phyloP scores from a whole-genome alignment of 1,140 invertebrate genomes.

The Amphibalanus amphitrite region DNA sequence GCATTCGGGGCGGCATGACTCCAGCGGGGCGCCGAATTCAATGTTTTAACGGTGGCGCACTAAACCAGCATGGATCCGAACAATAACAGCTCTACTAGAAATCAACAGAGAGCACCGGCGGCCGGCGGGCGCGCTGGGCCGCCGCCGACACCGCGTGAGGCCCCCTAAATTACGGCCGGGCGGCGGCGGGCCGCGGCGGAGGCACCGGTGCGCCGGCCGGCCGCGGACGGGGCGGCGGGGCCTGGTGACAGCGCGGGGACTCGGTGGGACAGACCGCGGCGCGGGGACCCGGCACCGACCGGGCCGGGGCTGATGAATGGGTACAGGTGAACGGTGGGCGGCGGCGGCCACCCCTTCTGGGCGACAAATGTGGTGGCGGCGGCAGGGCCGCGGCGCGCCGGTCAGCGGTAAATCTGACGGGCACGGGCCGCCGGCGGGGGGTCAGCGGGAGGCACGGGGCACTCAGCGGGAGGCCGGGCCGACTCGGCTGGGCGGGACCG shows the following conservation, averaged over 20 bases:
- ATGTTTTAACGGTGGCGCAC: background rate
- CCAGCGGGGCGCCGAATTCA: background rate
- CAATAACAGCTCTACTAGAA: conserved; percentile 1
- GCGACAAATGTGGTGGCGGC: background rate
- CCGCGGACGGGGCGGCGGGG: too few species aligned
- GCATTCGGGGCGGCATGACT: background rate
- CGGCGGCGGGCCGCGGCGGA: too few species aligned
- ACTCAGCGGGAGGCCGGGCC: too few species aligned
- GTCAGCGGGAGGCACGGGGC: background rate
- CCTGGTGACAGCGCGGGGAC: too few species aligned
- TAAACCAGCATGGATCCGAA: background rate
- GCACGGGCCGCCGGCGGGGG: background rate
- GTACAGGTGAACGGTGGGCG: background rate
- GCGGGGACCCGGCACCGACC: too few species aligned
- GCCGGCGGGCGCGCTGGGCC: too few species aligned
- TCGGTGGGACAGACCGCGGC: too few species aligned
- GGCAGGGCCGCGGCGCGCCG: too few species aligned
- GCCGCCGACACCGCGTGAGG: background rate
- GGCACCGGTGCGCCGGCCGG: too few species aligned
- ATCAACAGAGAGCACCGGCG: background rate
- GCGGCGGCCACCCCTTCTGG: too few species aligned
- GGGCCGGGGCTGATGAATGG: background rate
- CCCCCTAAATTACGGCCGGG: background rate
- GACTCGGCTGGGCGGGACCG: too few species aligned
- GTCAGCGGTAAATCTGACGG: background rate